phyloP scores from a whole-genome alignment of 2,113 vertebrate genomes.

The Pteronura brasiliensis region DNA sequence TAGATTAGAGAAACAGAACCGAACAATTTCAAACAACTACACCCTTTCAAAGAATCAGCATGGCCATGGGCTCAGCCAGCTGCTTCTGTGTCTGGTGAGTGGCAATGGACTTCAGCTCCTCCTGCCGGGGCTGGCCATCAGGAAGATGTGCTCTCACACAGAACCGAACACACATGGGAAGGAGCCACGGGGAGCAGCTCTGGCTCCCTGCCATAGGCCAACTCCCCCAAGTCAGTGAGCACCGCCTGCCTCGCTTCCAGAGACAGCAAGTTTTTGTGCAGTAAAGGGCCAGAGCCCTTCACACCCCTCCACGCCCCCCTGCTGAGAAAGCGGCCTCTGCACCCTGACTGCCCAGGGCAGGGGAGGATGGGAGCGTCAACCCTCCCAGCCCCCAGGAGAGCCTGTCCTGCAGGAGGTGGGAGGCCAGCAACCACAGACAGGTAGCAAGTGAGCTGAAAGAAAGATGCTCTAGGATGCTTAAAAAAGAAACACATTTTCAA shows the following conservation, averaged over 20 bases:
- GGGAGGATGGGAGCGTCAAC: fast-evolving
- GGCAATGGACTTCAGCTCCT: not conserved
- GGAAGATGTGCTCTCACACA: not conserved
- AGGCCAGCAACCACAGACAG: not conserved
- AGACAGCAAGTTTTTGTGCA: not conserved
- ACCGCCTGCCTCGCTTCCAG: not conserved
- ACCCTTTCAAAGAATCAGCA: not conserved
- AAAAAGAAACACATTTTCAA: not conserved
- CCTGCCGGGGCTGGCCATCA: not conserved
- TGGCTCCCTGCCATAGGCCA: not conserved
- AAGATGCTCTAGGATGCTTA: not conserved
- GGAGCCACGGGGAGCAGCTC: fast-evolving
- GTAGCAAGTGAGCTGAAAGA: not conserved
- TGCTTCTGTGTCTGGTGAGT: fast-evolving
- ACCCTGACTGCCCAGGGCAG: fast-evolving
- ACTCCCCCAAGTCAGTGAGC: not conserved
- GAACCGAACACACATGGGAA: not conserved
- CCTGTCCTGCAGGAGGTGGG: not conserved
- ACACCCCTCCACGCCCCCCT: fast-evolving
- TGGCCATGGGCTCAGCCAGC: not conserved
- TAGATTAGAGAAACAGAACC: not conserved
- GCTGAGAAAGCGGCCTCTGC: no score
- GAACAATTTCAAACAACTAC: not conserved
- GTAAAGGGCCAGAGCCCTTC: not conserved
- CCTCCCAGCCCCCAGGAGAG: not conserved